phyloP scores from a whole-genome alignment of 2,113 vertebrate genomes.

The Etheostoma spectabile region DNA sequence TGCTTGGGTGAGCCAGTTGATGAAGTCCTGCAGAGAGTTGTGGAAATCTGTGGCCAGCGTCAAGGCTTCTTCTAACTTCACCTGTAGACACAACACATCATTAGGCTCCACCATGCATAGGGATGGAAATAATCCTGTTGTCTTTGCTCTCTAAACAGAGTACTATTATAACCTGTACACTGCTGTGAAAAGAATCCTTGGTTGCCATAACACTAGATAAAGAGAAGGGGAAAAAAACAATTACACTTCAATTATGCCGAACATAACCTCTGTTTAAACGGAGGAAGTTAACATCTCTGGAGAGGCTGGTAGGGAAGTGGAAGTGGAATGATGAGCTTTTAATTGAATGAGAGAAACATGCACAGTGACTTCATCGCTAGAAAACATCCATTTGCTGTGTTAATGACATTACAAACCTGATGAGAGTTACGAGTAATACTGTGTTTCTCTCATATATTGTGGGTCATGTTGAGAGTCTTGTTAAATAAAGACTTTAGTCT shows the following conservation, averaged over 20 bases:
- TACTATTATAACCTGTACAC: neutral
- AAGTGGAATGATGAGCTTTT: slow-evolving; percentile 67
- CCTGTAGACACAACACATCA: slow-evolving; percentile 78
- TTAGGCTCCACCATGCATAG: neutral
- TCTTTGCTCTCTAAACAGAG: neutral
- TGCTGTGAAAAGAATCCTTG: slow-evolving; percentile 10
- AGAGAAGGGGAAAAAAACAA: neutral
- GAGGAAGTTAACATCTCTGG: slow-evolving; percentile 64
- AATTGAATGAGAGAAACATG: slow-evolving; percentile 68
- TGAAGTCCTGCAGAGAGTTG: slow-evolving; percentile 97
- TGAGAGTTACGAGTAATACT: slow-evolving; percentile 22
- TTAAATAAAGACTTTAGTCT: slow-evolving; percentile 34
- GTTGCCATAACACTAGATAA: slow-evolving; percentile 53
- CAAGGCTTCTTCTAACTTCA: slow-evolving; percentile 95
- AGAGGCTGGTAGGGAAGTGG: slow-evolving; percentile 47
- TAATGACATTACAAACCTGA: slow-evolving; percentile 56
- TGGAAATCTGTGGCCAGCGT: slow-evolving; percentile 94
- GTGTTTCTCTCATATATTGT: slow-evolving; percentile 14
- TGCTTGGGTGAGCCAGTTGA: slow-evolving; percentile 97
- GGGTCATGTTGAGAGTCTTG: neutral
- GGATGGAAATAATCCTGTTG: neutral
- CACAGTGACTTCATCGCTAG: slow-evolving; percentile 26
- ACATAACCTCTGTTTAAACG: slow-evolving; percentile 41
- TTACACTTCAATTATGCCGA: slow-evolving; percentile 10
- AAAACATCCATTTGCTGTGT: slow-evolving; percentile 45